Base-by-base conservation (phyloP, 1,140 invertebrate species). In the Asbolus verrucosus region DNA sequence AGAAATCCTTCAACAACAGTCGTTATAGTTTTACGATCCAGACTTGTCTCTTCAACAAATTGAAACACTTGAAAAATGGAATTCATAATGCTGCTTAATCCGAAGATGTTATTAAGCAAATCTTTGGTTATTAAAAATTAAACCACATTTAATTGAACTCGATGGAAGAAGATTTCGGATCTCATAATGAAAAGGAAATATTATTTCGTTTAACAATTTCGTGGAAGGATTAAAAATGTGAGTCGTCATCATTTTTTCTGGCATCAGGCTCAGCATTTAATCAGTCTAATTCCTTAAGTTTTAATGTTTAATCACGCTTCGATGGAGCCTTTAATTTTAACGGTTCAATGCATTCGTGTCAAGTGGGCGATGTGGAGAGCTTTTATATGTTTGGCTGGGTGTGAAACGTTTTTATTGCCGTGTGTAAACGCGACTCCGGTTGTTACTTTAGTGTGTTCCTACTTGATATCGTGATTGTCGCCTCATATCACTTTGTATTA, bases 381-480 rank as follows among this genome's bases (percentile, higher is more conserved):
- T 30, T 54, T 54, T 24, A 54, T 24, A 27, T 54, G 46, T 30
- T 27, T 50, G 43, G 16, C 6, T 50, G 43, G 21, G 1, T 11
- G 43, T 6, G n/a, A 50, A 21, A 54, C 46, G 27, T 54, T 54
- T 54, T 54, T 54, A 54, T 54, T 11, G 46, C n/a, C 18, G 21
- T n/a, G 8, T 54, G 19, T 54, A 27, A 24, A 54, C 27, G 46
- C n/a, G 27, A 54, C 46, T 13, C 14, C 9, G 19, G 21, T 50
- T 50, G 39, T 50, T 50, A 50, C 21, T 50, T 50, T 14, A 0
- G 33, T 19, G 6, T 50, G 8, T 50, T 50, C n/a, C 16, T 50
- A 6, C 16, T 19, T 19, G 0, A 19, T 46, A 16, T 15, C 41
- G 18, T 9, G 41, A 19, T 43, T 6, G 38, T n/a, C 15, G 38